Evolutionary conservation across 1,140 invertebrate genomes (phyloP).

Genomic region (Drosophila ambigua): DNA sequence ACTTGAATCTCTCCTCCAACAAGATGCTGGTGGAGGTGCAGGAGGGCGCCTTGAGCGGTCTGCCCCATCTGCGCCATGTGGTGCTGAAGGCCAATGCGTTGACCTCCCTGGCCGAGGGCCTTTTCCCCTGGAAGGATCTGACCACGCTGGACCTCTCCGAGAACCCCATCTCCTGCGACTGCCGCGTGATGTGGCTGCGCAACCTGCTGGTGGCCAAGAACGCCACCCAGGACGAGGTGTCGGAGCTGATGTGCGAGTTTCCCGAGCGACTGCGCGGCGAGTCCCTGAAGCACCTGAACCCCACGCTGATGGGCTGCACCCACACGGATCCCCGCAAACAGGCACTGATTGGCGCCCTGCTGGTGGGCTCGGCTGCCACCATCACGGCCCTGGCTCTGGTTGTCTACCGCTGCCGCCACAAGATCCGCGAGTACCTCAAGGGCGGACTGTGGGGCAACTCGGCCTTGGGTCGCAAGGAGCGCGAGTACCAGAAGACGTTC

Average conservation of each 20-base stretch:
- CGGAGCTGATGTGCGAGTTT: conserved; percentile 88
- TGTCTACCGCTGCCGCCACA: conserved; percentile 90
- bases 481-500: conserved; percentile 94
- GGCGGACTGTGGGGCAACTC: conserved; percentile 91
- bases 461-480: conserved; percentile 90
- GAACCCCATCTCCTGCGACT: conserved; percentile 92
- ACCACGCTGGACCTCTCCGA: conserved; percentile 91
- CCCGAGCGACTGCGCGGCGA: conserved; percentile 90
- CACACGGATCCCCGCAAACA: conserved; percentile 90
- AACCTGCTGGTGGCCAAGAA: conserved; percentile 90
- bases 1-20: conserved; percentile 90
- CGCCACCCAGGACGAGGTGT: conserved; percentile 85
- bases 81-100: conserved; percentile 92
- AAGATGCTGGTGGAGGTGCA: conserved; percentile 89
- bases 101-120: conserved; percentile 89
- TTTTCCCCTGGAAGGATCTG: conserved; percentile 91
- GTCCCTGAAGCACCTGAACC: conserved; percentile 87
- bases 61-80: conserved; percentile 91
- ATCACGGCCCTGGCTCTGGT: conserved; percentile 89
- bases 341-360: conserved; percentile 90
- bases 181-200: conserved; percentile 91
- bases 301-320: conserved; percentile 92
- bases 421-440: conserved; percentile 91
- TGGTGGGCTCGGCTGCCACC: conserved; percentile 88
- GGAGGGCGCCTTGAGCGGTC: conserved; percentile 90